Evolutionary conservation across 1,140 invertebrate genomes (phyloP).

Genomic region (Anagrus nilaparvatae): DNA sequence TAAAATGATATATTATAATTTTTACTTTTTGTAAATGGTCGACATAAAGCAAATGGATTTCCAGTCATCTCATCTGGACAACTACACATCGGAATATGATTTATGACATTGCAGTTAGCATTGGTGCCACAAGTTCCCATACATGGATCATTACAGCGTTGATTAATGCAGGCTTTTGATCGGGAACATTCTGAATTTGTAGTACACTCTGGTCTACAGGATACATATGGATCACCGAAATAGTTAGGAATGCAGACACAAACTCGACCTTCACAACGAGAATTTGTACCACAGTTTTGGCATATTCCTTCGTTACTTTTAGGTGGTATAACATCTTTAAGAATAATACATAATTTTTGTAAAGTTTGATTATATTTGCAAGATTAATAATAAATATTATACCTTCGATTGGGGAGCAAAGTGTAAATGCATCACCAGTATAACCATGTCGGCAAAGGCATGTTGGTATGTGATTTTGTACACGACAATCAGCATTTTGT

Average conservation of each 20-base stretch:
- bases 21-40: slow-evolving; percentile 30
- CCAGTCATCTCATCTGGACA: slow-evolving; percentile 58
- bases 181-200: slow-evolving; percentile 72
- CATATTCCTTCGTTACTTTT: slow-evolving; percentile 55
- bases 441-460: slow-evolving; percentile 56
- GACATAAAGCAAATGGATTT: slow-evolving; percentile 67
- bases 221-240: slow-evolving; percentile 55
- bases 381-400: background rate
- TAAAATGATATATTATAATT: slow-evolving; percentile 2
- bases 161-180: slow-evolving; percentile 61
- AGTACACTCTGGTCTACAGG: slow-evolving; percentile 73
- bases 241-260: slow-evolving; percentile 67
- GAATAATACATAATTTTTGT: background rate
- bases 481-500: slow-evolving; percentile 55
- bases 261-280: slow-evolving; percentile 57
- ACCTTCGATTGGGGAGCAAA: slow-evolving; percentile 42
- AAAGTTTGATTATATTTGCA: background rate
- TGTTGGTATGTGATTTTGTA: slow-evolving; percentile 66
- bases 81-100: slow-evolving; percentile 64
- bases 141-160: slow-evolving; percentile 67
- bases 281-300: slow-evolving; percentile 68
- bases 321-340: slow-evolving; percentile 28
- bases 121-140: slow-evolving; percentile 63
- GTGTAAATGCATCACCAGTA: slow-evolving; percentile 54
- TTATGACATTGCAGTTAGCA: slow-evolving; percentile 66